phyloP scores from a whole-genome alignment of 2,797 vertebrate genomes.

The Xenentodon cancila region DNA sequence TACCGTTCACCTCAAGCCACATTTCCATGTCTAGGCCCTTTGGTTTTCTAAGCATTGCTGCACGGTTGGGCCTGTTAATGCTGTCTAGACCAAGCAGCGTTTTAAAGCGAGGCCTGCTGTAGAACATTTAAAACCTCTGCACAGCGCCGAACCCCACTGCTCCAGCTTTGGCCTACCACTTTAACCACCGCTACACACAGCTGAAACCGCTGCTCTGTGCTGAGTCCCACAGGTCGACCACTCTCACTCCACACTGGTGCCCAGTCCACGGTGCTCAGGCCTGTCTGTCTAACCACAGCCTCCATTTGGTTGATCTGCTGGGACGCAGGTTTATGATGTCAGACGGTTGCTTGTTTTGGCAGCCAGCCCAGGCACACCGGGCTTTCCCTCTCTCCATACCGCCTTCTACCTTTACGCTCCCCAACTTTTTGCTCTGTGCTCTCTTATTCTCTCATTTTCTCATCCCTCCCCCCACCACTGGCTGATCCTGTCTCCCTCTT shows the following conservation, averaged over 20 bases:
- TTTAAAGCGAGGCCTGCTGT: conserved; percentile 52
- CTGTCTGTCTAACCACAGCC: conserved; percentile 73
- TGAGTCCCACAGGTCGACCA: conserved; percentile 70
- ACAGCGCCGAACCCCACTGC: conserved; percentile 57
- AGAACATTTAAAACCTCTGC: conserved; percentile 67
- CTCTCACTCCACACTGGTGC: conserved; percentile 65
- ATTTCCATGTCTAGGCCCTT: conserved; percentile 48
- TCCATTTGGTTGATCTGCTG: conserved; percentile 76
- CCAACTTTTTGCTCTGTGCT: conserved; percentile 59
- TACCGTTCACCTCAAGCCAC: conserved; percentile 55
- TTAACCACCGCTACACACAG: conserved; percentile 74
- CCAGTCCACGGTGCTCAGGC: conserved; percentile 63
- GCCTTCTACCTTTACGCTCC: conserved; percentile 69
- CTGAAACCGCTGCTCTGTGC: conserved; percentile 70
- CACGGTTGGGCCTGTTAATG: conserved; percentile 37
- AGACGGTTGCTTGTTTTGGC: conserved; percentile 83
- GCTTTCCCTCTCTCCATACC: conserved; percentile 75
- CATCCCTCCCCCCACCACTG: conserved; percentile 68
- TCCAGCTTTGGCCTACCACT: conserved; percentile 72
- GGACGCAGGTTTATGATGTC: conserved; percentile 86
- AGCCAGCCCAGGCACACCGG: conserved; percentile 72
- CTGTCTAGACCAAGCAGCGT: conserved; percentile 58
- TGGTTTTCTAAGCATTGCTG: conserved; percentile 42
- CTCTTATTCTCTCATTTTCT: conserved; percentile 69
- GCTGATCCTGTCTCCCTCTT: conserved; percentile 68